Conservation (phyloP, 1,140 invertebrate genomes). For the Chironomus tepperi region DNA sequence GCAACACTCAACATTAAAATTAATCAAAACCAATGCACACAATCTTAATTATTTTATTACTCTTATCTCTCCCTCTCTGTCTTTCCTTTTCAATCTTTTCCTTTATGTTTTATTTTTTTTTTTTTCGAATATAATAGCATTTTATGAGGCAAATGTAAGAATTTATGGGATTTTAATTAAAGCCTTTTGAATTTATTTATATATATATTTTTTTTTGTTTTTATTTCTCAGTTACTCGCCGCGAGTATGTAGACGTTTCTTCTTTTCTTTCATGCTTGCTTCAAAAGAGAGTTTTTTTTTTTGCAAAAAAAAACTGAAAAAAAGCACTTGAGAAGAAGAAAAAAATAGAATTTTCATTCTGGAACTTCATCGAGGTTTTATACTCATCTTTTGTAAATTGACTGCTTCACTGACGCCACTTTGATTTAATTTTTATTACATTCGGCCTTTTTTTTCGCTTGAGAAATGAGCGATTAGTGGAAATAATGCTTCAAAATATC, state of each 20-base stretch:
- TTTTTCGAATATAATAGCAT: neutral
- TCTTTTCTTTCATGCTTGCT: neutral
- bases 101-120: too few relatives aligned
- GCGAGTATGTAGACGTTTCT: neutral
- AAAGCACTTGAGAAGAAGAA: neutral
- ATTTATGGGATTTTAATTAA: conserved; percentile 24
- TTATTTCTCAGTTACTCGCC: neutral
- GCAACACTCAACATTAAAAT: neutral
- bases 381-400: conserved; percentile 6
- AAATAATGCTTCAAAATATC: neutral
- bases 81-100: neutral
- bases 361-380: neutral
- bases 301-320: neutral
- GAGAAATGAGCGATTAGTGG: conserved; percentile 18
- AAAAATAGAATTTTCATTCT: conserved; percentile 17
- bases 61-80: neutral
- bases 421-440: conserved; percentile 24
- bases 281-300: neutral
- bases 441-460: conserved; percentile 10
- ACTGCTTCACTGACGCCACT: conserved; percentile 17
- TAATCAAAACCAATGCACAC: conserved; percentile 1
- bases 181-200: neutral
- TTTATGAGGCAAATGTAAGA: neutral
- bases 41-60: conserved; percentile 10
- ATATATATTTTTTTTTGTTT: neutral